Evolutionary conservation across 2,888 invertebrate genomes (phyloP).

Genomic region (Scelioninae gen. 1): DNA sequence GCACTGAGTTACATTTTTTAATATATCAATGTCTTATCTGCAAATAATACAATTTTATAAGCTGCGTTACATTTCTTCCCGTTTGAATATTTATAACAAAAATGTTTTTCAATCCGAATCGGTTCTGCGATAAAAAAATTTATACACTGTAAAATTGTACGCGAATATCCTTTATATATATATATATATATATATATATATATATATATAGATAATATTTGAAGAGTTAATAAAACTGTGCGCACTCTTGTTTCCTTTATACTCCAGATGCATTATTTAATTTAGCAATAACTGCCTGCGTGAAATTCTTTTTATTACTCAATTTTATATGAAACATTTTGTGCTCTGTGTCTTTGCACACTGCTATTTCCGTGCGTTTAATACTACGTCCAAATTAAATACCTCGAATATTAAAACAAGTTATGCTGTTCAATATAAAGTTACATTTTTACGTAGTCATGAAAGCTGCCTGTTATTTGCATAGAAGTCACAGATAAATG

Average conservation of each 20-base stretch:
- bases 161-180: too few relatives aligned
- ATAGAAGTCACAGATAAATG: constrained; percentile 16
- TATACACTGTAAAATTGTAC: too few relatives aligned
- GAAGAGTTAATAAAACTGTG: constrained; percentile 12
- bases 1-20: constrained; percentile 11
- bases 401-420: constrained; percentile 16
- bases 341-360: constrained; percentile 10
- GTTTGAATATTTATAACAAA: constrained; percentile 29
- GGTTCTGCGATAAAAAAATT: too few relatives aligned
- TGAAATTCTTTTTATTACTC: constrained; percentile 11
- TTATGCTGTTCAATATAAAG: constrained; percentile 18
- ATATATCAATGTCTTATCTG: constrained; percentile 35
- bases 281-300: not conserved
- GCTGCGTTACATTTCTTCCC: not conserved
- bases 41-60: constrained; percentile 36
- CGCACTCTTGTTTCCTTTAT: not conserved
- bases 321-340: constrained; percentile 35
- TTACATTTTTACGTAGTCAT: constrained; percentile 21
- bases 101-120: too few relatives aligned
- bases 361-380: constrained; percentile 17
- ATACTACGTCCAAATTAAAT: constrained; percentile 24
- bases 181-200: too few relatives aligned
- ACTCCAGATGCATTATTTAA: constrained; percentile 25
- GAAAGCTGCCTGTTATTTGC: constrained; percentile 11
- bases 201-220: not conserved